These are phyloP conservation scores for Neosilurus mollespiculum DNA, from an alignment of 2,797 vertebrate species.

Conservation along the genomic window DNA sequence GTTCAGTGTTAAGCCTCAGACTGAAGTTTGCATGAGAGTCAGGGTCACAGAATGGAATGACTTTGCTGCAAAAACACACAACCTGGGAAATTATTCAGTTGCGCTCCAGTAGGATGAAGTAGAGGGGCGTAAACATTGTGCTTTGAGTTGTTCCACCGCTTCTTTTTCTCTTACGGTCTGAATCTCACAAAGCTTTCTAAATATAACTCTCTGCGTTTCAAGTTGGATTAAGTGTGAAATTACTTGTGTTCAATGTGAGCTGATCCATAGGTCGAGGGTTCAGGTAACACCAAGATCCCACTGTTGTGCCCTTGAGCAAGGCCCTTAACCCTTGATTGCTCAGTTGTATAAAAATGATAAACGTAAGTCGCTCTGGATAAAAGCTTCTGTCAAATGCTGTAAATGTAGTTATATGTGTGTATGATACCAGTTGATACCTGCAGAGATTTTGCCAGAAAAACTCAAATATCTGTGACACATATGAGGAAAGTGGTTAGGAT, in stretches of 20 bases:
- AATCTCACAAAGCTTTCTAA: not conserved
- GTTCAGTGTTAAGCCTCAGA: slow-evolving; percentile 30
- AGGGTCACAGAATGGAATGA: slow-evolving; percentile 32
- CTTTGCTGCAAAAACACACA: slow-evolving; percentile 11
- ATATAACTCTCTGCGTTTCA: not conserved
- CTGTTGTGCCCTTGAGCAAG: no score
- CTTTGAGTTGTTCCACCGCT: not conserved
- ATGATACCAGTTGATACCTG: not conserved
- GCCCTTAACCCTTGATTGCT: no score
- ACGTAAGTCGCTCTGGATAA: no score
- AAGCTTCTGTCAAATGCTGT: no score
- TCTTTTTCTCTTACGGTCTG: not conserved
- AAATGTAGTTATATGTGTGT: no score
- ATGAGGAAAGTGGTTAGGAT: not conserved
- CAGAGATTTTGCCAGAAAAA: not conserved
- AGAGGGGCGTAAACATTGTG: not conserved
- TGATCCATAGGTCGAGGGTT: no score
- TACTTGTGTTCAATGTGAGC: not conserved
- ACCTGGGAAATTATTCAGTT: slow-evolving; percentile 16
- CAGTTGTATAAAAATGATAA: no score
- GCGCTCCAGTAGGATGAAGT: not conserved
- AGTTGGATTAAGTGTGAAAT: not conserved
- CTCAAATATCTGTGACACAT: not conserved
- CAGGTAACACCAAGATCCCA: no score
- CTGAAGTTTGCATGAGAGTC: slow-evolving; percentile 29